These are phyloP conservation scores for Pyrgus malvae DNA, from an alignment of 2,888 invertebrate genomes.

Conservation along the genomic window DNA sequence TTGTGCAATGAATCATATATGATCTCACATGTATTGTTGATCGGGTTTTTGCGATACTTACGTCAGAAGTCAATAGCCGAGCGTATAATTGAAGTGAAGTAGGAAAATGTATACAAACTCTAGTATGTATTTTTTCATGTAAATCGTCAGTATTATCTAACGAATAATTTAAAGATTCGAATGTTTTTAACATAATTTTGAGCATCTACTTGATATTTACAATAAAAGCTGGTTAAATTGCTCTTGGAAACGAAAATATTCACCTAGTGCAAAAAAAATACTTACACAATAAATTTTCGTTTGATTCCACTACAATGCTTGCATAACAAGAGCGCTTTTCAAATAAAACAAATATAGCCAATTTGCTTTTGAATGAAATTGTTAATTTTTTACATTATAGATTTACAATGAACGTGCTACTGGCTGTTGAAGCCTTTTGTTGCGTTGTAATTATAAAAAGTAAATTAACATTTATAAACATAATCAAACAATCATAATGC, in stretches of 20 bases:
- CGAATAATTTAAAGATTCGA: not conserved
- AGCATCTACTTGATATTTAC: not conserved
- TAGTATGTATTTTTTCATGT: not conserved
- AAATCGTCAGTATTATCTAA: not conserved
- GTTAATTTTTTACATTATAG: not conserved
- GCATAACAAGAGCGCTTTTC: not conserved
- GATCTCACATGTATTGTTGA: conserved; percentile 24
- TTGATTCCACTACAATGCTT: not conserved
- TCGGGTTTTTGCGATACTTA: conserved; percentile 13
- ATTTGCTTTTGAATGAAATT: not conserved
- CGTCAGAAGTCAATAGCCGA: conserved; percentile 11
- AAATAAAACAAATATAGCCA: not conserved
- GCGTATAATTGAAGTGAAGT: conserved; percentile 20
- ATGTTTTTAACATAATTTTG: not conserved
- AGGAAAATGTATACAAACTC: conserved; percentile 14
- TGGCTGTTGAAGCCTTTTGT: no score
- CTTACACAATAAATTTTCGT: not conserved
- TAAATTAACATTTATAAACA: no score
- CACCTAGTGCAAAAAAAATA: not conserved
- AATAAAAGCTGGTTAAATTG: not conserved
- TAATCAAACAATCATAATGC: no score
- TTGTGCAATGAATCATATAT: conserved; percentile 22
- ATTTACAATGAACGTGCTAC: not conserved
- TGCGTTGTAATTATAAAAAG: no score
- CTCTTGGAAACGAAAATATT: not conserved